phyloP scores from a whole-genome alignment of 2,113 vertebrate genomes.

The Pteropus alecto region DNA sequence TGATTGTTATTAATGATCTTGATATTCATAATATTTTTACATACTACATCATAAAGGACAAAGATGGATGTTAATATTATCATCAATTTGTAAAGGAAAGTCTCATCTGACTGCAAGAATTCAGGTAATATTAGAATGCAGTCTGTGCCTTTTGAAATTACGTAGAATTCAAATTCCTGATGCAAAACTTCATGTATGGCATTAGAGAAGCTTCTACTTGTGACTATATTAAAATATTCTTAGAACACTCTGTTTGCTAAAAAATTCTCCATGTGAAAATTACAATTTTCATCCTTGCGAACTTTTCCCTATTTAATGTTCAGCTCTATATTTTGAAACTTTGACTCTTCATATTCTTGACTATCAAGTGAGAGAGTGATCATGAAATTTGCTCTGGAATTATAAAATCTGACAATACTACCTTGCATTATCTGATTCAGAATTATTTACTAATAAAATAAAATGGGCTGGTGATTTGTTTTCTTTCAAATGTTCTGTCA shows the following conservation, averaged over 20 bases:
- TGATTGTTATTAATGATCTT: constrained; percentile 35
- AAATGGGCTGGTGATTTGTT: background rate
- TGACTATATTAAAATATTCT: background rate
- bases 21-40: constrained; percentile 20
- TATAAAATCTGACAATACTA: background rate
- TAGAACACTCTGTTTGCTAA: background rate
- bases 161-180: background rate
- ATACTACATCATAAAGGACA: background rate
- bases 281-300: background rate
- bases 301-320: background rate
- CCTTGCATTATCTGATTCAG: background rate
- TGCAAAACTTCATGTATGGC: background rate
- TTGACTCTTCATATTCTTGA: background rate
- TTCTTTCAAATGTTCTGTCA: background rate
- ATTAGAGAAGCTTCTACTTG: background rate
- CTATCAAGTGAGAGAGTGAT: background rate
- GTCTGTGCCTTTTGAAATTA: background rate
- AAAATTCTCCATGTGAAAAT: background rate
- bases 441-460: background rate
- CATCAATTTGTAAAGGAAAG: background rate
- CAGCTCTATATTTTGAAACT: background rate
- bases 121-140: background rate
- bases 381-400: background rate
- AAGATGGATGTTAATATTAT: constrained; percentile 10
- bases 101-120: background rate